phyloP scores from a whole-genome alignment of 2,113 vertebrate species.

The Prunella fulvescens region DNA sequence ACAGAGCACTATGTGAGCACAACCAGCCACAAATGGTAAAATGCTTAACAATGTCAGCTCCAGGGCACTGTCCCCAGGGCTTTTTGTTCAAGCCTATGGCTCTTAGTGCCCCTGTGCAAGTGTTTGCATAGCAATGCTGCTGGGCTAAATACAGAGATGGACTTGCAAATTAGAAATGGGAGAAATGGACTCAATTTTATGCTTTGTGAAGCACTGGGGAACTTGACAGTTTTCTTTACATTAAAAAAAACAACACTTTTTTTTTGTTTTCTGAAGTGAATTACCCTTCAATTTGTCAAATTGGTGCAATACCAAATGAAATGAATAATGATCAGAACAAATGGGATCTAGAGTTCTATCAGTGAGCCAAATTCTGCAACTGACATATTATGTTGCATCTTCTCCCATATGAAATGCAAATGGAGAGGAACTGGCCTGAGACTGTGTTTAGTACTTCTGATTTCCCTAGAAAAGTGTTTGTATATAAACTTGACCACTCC shows the following conservation, averaged over 20 bases:
- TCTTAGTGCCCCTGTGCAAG: neutral
- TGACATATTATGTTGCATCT: neutral
- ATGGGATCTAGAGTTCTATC: neutral
- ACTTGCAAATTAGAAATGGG: neutral
- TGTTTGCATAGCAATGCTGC: neutral
- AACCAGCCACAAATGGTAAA: conserved; percentile 50
- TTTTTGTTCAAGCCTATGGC: conserved; percentile 12
- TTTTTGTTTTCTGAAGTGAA: neutral
- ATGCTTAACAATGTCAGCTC: conserved; percentile 37
- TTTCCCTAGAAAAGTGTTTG: neutral
- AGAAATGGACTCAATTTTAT: neutral
- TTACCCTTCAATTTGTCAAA: neutral
- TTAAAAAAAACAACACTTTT: neutral
- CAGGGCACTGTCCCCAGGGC: neutral
- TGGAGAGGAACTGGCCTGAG: neutral
- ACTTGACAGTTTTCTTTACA: neutral
- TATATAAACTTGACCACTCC: neutral
- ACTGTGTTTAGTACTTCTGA: neutral
- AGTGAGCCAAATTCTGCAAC: neutral
- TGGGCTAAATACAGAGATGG: neutral
- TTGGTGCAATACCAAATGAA: neutral
- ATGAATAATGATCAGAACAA: neutral
- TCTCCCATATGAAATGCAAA: neutral
- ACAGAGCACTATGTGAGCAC: conserved; percentile 3
- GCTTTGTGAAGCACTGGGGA: neutral